Percentiles rank a stretch among this genome's conserved stretches.
Evolutionary conservation across 2,113 vertebrate genomes (phyloP).

Genomic region (Oenanthe melanoleuca): DNA sequence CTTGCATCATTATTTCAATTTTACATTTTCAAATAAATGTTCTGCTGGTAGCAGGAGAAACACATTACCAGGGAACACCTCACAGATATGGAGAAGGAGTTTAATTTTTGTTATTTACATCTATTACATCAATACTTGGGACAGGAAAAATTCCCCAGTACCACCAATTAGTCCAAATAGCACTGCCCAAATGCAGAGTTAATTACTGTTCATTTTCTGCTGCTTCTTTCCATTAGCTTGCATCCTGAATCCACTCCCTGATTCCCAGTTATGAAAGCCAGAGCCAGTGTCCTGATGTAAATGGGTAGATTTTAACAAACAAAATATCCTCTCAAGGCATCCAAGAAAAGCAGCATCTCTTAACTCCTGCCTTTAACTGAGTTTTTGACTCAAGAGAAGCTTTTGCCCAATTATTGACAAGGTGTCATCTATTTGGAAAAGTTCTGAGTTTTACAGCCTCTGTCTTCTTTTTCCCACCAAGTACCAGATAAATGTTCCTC

Average conservation of each 20-base stretch:
- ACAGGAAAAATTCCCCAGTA: neutral
- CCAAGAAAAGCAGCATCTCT: neutral
- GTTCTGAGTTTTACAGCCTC: neutral
- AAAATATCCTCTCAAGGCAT: neutral
- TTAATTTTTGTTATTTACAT: neutral
- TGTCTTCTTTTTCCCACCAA: neutral
- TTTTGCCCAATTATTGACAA: neutral
- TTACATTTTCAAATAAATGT: neutral
- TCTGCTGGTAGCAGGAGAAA: neutral
- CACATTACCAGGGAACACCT: neutral
- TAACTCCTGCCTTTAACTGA: neutral
- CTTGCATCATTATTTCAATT: neutral
- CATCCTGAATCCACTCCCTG: neutral
- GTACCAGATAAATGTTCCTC: neutral
- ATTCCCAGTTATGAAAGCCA: neutral
- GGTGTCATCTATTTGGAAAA: neutral
- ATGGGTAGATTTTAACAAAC: neutral
- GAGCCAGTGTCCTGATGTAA: neutral
- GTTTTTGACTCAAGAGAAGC: neutral
- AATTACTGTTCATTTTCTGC: neutral
- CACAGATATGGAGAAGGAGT: neutral
- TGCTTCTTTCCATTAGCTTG: neutral
- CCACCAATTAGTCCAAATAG: neutral
- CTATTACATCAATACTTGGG: neutral
- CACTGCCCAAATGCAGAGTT: neutral